A percentile compares a stretch with the other conserved stretches of the same genome.
Conservation (phyloP, 2,113 vertebrate genomes). For the Etheostoma cragini region DNA sequence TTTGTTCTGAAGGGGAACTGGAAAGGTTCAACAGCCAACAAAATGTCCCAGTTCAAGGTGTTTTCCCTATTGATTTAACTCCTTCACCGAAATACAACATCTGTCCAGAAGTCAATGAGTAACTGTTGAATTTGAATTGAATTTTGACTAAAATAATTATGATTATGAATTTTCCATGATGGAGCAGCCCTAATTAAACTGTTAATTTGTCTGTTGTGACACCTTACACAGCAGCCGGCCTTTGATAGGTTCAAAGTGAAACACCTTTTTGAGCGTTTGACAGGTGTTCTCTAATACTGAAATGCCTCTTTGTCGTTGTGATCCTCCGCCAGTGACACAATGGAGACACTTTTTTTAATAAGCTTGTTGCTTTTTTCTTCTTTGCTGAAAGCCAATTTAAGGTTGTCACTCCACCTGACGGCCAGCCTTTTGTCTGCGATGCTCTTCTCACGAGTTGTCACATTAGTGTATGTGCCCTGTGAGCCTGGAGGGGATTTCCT, state of each 20-base stretch:
- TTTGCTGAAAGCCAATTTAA: neutral
- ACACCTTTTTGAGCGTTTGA: neutral
- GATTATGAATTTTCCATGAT: no score
- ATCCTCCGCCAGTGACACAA: neutral
- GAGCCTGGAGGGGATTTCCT: conserved; percentile 1
- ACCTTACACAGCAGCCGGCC: neutral
- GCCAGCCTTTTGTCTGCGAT: neutral
- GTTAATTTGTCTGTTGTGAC: neutral
- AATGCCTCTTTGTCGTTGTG: neutral
- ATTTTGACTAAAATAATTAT: no score
- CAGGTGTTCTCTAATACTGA: neutral
- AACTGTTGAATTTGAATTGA: no score
- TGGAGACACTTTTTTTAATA: neutral
- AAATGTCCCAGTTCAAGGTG: no score
- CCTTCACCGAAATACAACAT: no score
- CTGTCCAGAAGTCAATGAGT: no score
- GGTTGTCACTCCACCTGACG: neutral
- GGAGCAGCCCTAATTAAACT: neutral
- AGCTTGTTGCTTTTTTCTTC: neutral
- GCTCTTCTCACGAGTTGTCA: neutral
- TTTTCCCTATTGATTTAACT: no score
- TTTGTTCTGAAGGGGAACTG: no score
- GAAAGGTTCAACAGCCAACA: no score
- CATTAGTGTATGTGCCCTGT: neutral
- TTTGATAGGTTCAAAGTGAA: conserved; percentile 1